Percentiles rank a stretch among this genome's conserved stretches.
These are phyloP conservation scores for Anomalospiza imberbis DNA, from an alignment of 2,797 vertebrate genomes.

Conservation along the genomic window DNA sequence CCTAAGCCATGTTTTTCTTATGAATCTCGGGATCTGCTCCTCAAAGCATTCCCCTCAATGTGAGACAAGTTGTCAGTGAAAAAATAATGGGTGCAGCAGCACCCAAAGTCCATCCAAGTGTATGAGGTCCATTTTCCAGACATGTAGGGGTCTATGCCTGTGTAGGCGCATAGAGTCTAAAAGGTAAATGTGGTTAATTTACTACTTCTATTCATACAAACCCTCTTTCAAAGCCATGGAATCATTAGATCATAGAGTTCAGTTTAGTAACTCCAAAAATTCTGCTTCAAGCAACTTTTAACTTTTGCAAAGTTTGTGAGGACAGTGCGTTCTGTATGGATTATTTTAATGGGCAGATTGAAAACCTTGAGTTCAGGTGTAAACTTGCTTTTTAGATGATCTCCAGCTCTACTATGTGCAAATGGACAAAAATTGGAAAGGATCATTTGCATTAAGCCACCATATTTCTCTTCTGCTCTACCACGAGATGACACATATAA, in stretches of 20 bases:
- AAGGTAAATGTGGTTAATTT: not conserved
- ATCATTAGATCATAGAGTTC: too few species aligned
- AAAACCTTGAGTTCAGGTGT: not conserved
- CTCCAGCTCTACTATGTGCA: not conserved
- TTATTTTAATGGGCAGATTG: not conserved
- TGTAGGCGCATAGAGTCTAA: not conserved
- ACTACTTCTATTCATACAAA: not conserved
- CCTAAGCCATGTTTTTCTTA: not conserved
- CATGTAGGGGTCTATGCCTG: too few species aligned
- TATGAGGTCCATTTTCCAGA: not conserved
- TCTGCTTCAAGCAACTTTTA: not conserved
- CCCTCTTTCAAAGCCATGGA: not conserved
- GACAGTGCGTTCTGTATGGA: rapidly evolving
- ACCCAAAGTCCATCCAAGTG: not conserved
- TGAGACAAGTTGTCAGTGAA: not conserved
- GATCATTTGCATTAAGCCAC: not conserved
- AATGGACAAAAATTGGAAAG: not conserved
- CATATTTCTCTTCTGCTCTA: not conserved
- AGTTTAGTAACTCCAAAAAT: not conserved
- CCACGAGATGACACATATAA: not conserved
- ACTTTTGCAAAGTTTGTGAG: not conserved
- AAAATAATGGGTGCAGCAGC: not conserved
- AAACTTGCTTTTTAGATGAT: not conserved
- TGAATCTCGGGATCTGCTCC: not conserved
- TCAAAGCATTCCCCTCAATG: not conserved